phyloP scores from a whole-genome alignment of 2,888 invertebrate species.

The Micoletzkya japonica region DNA sequence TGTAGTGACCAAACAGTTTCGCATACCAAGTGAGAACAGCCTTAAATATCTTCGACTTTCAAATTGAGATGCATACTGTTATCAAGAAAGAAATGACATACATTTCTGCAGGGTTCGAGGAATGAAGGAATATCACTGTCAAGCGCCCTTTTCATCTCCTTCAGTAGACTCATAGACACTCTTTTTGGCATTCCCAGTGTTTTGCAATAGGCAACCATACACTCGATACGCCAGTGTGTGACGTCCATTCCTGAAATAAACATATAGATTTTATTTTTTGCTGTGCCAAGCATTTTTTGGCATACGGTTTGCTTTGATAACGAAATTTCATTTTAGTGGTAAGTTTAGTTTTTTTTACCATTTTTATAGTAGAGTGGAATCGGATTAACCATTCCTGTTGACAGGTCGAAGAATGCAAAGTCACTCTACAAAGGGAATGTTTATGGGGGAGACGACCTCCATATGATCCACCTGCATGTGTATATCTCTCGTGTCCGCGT shows the following conservation, averaged over 20 bases:
- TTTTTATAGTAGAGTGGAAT: slow-evolving; percentile 9
- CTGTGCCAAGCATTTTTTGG: too few species aligned
- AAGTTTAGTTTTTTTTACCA: slow-evolving; percentile 21
- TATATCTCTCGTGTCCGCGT: slow-evolving; percentile 28
- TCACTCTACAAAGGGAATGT: slow-evolving; percentile 28
- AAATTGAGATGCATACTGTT: background rate
- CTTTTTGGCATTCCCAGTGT: slow-evolving; percentile 27
- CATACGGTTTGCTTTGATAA: too few species aligned
- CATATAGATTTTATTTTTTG: too few species aligned
- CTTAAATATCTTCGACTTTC: slow-evolving; percentile 4
- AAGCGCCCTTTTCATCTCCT: background rate
- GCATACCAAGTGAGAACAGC: slow-evolving; percentile 49
- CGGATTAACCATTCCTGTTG: slow-evolving; percentile 33
- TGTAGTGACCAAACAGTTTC: slow-evolving; percentile 49
- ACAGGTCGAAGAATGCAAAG: slow-evolving; percentile 35
- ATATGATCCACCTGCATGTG: background rate
- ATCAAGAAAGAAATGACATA: background rate
- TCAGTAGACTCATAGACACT: background rate
- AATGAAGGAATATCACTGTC: too few species aligned
- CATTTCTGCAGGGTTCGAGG: slow-evolving; percentile 10
- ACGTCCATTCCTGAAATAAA: too few species aligned
- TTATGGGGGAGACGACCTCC: background rate
- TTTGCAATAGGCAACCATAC: slow-evolving; percentile 3
- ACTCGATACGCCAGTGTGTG: slow-evolving; percentile 9
- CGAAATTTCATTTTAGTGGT: background rate